phyloP scores from a whole-genome alignment of 1,140 invertebrate species.

The Brachionus asplanchnoidis region DNA sequence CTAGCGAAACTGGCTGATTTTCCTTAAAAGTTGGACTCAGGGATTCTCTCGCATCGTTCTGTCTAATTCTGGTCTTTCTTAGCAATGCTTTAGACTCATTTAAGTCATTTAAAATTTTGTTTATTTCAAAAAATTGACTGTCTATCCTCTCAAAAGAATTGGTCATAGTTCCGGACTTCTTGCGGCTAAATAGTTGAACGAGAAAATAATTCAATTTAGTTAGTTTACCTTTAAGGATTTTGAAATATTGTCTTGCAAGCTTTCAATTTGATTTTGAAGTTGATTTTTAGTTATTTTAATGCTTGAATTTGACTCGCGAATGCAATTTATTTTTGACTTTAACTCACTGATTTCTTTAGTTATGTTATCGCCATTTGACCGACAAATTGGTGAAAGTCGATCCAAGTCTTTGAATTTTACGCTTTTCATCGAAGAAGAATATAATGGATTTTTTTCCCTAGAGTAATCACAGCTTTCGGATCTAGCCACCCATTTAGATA shows the following conservation, averaged over 20 bases:
- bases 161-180: not conserved
- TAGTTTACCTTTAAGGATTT: not conserved
- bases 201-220: not conserved
- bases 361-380: not conserved
- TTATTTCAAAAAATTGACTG: slow-evolving; percentile 32
- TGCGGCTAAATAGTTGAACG: no score
- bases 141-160: slow-evolving; percentile 24
- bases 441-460: not conserved
- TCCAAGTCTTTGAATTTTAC: slow-evolving; percentile 17
- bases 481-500: not conserved
- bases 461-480: slow-evolving; percentile 17
- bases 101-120: slow-evolving; percentile 18
- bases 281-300: slow-evolving; percentile 3
- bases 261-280: not conserved
- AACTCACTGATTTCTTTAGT: not conserved
- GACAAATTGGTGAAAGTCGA: not conserved
- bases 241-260: not conserved
- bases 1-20: not conserved
- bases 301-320: not conserved
- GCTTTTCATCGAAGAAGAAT: not conserved
- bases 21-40: not conserved
- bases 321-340: not conserved
- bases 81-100: slow-evolving; percentile 22
- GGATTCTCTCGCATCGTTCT: not conserved
- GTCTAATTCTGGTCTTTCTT: not conserved